phyloP scores from a whole-genome alignment of 2,888 invertebrate genomes.

The Drosophila crucigera region DNA sequence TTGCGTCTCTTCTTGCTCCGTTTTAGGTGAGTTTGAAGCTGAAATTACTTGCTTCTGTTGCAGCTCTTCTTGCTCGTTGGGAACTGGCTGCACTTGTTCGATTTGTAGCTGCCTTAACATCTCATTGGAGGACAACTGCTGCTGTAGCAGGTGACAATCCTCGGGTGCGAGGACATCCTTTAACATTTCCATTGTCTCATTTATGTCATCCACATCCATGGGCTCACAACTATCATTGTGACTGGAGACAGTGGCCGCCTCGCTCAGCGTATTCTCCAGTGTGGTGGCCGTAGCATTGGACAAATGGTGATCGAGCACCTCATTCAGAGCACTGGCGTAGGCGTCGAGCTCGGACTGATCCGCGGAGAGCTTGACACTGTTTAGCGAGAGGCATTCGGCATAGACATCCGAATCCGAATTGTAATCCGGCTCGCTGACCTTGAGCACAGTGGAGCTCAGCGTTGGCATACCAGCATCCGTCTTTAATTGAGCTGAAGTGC shows the following conservation, averaged over 20 bases:
- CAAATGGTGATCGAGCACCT: conserved; percentile 50
- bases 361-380: conserved; percentile 43
- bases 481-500: conserved; percentile 45
- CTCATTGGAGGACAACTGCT: conserved; percentile 37
- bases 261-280: conserved; percentile 52
- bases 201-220: conserved; percentile 82
- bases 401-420: conserved; percentile 72
- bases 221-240: conserved; percentile 70
- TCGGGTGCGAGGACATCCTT: conserved; percentile 54
- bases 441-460: conserved; percentile 29
- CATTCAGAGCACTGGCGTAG: conserved; percentile 73
- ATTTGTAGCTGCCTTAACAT: neutral
- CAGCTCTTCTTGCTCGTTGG: neutral
- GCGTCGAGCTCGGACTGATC: conserved; percentile 70
- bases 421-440: conserved; percentile 47
- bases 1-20: neutral
- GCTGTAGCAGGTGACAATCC: conserved; percentile 54
- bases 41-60: neutral
- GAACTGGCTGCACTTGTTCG: neutral
- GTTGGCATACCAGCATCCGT: conserved; percentile 8
- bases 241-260: conserved; percentile 10
- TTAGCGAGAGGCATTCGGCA: conserved; percentile 81
- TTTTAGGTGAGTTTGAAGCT: neutral
- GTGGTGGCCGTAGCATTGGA: conserved; percentile 55
- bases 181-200: conserved; percentile 65